phyloP scores from a whole-genome alignment of 2,797 vertebrate species.

The Danio albolineatus region DNA sequence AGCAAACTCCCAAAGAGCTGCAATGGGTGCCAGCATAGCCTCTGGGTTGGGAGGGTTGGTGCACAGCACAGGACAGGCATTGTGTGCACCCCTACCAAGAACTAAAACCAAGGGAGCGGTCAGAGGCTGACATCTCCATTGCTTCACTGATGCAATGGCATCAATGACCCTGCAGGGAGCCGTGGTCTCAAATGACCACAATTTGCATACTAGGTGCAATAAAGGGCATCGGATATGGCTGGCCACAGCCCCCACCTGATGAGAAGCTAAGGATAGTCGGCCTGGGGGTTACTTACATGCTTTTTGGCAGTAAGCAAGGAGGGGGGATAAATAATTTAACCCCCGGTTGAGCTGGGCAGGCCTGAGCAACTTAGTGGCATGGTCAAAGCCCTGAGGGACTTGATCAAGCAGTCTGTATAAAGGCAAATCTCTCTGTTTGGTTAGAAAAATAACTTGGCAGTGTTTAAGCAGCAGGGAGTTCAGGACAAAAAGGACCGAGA shows the following conservation, averaged over 20 bases:
- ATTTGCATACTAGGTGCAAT: conserved; percentile 80
- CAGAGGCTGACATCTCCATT: conserved; percentile 59
- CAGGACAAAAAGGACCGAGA: conserved; percentile 42
- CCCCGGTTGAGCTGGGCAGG: conserved; percentile 49
- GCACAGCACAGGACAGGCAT: conserved; percentile 58
- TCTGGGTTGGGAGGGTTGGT: conserved; percentile 43
- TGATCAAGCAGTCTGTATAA: conserved; percentile 27
- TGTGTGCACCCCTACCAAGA: conserved; percentile 58
- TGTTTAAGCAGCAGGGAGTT: conserved; percentile 52
- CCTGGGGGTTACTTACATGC: conserved; percentile 54
- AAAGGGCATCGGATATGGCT: conserved; percentile 77
- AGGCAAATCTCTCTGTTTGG: conserved; percentile 52
- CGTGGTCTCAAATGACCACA: conserved; percentile 75
- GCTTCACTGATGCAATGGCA: conserved; percentile 74
- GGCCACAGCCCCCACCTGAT: conserved; percentile 52
- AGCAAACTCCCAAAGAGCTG: conserved; percentile 49
- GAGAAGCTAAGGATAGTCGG: conserved; percentile 50
- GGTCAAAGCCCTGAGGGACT: conserved; percentile 27
- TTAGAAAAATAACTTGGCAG: conserved; percentile 28
- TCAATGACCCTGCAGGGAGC: conserved; percentile 74
- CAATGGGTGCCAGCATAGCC: conserved; percentile 37
- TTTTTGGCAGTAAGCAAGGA: conserved; percentile 51
- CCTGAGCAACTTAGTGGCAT: conserved; percentile 60
- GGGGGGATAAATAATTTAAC: conserved; percentile 64
- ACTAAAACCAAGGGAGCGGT: conserved; percentile 50